Conservation (phyloP, 2,113 vertebrate genomes). For the Panthera tigris region DNA sequence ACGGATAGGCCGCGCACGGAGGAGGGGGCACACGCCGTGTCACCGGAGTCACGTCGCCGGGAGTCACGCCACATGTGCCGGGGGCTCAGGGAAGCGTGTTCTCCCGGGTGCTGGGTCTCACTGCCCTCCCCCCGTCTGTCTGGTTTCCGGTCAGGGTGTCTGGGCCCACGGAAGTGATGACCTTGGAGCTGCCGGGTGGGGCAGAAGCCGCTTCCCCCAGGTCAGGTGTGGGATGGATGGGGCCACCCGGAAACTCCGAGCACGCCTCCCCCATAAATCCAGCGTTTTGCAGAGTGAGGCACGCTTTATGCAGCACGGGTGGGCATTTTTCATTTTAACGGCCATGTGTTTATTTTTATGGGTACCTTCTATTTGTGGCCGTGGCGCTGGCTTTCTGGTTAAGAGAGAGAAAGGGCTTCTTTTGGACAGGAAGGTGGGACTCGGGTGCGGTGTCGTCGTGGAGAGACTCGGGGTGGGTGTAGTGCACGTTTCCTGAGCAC, state of each 20-base stretch:
- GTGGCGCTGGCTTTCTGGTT: background rate
- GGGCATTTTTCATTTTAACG: constrained; percentile 31
- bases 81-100: background rate
- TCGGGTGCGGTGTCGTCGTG: accelerated
- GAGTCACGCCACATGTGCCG: accelerated
- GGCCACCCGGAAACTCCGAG: accelerated
- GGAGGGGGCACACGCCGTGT: accelerated
- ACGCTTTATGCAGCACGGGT: background rate
- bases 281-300: background rate
- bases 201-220: background rate
- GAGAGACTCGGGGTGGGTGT: accelerated
- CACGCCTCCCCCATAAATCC: accelerated
- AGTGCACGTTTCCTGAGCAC: accelerated
- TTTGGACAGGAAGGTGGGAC: background rate
- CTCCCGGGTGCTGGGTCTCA: accelerated
- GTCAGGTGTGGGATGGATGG: accelerated
- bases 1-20: accelerated
- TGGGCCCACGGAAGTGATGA: accelerated
- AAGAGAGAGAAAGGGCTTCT: background rate
- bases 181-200: background rate
- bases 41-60: accelerated
- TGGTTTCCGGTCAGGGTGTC: accelerated
- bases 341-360: constrained; percentile 17
- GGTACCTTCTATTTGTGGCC: background rate
- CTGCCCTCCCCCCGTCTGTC: background rate